Evolutionary conservation across 2,113 vertebrate genomes (phyloP), one percentile per base, ranked within the genome.

Genomic region (Pipra filicauda): DNA sequence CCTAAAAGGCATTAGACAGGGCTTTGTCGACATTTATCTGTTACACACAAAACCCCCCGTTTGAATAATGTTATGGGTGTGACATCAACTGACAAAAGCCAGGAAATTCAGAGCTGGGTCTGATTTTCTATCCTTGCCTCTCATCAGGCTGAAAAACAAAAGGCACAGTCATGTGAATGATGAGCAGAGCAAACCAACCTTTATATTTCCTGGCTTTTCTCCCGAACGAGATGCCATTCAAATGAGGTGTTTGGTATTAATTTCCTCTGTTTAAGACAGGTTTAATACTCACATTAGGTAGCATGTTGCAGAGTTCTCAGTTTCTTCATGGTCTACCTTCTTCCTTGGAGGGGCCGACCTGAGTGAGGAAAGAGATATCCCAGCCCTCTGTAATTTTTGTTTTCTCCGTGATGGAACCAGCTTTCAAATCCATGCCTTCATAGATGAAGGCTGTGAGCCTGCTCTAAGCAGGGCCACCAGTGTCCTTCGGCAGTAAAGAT

Each of bases 21-120:
- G 88, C 76, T 89, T 92, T 92, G 97, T 96, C 57, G 88, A 92
- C 96, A 62, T 95, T 96, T 96, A 89, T 89, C 95, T 91, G 87
- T 92, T 85, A 94, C 95, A 92, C 61, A 89, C 67, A 92, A 83
- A 87, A 24, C 41, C 30, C 89, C 64, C 65, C 5, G 21, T 89
- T 95, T 86, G 90, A 96, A 95, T 94, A 91, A 93, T 93, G 84
- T 85, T 90, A 95, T 80, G 59, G 93, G 94, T 85, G 82, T 72
- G 44, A 84, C 90, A 96, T 83, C 87, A 62, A 16, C 44, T 43
- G 85, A 91, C 78, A 91, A 77, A 95, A 96, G 70, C 75, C 79
- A 94, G 95, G 92, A 95, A 97, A 96, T 95, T 91, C 88, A 71
- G 85, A 87, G 75, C 75, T 55, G n/a, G n/a, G 43, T 27, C 75